Base-by-base conservation (phyloP, 2,888 invertebrate species). In the Lasioglossum villosulum region DNA sequence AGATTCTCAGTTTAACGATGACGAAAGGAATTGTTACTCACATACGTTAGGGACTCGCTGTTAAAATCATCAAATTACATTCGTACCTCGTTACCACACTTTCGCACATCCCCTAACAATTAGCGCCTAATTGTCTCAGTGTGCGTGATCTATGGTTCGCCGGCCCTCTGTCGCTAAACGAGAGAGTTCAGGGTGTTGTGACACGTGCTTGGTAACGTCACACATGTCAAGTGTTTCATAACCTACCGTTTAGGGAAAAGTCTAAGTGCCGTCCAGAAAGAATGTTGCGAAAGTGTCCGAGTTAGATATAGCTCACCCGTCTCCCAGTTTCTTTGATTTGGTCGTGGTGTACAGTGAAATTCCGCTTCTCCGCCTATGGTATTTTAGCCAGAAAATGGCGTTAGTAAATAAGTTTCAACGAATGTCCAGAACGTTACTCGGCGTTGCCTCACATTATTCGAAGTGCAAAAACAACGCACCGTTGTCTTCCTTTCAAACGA, bases 351-450 rank as follows among this genome's bases (percentile, higher is more conserved):
- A 72, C 4, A 0, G 27, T 27, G 16, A 56, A 19, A 37, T 23
- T 73, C 4, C 12, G 27, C 16, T 68, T 4, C 1, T 19, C 23
- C 34, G 56, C 6, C 45, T 48, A 73, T 81, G 63, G 45, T 71
- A 78, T 63, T 73, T 63, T 39, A 30, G 80, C 48, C 42, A 37
- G 39, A 83, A n/a, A 84, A 93, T 93, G 93, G 93, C 93, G 75
- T 78, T 93, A 71, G 83, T 89, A 45, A 90, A 88, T 39, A 90
- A 89, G 82, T 83, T 93, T n/a, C 86, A 89, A 56, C 88, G 75
- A 52, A 74, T 93, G 2, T 84, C 90, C 70, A 90, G 78, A 27
- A 70, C 86, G 19, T 56, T 90, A 68, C 52, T 86, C 66, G 73
- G 78, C 56, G 72, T 84, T 37, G 83, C 77, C 66, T 74, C 56